phyloP scores from a whole-genome alignment of 2,113 vertebrate species.

The Xiphophorus maculatus region DNA sequence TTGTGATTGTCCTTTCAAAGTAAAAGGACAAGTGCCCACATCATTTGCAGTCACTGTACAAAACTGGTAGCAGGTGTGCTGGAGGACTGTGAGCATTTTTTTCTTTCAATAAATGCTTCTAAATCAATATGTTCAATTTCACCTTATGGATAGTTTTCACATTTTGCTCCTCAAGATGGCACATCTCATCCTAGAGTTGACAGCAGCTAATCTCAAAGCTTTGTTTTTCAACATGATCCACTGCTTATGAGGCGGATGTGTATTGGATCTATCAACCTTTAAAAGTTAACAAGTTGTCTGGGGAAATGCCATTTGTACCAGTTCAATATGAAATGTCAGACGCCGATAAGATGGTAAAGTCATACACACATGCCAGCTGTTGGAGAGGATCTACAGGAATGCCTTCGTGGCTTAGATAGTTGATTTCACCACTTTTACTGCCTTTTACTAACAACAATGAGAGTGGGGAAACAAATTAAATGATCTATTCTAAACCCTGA shows the following conservation, averaged over 20 bases:
- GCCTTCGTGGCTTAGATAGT: constrained; percentile 49
- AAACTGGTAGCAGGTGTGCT: constrained; percentile 5
- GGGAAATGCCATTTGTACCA: constrained; percentile 86
- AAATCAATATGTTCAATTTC: constrained; percentile 67
- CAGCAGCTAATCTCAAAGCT: constrained; percentile 78
- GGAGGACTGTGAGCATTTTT: constrained; percentile 46
- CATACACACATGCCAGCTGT: constrained; percentile 70
- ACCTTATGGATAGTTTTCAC: constrained; percentile 61
- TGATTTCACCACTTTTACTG: constrained; percentile 25
- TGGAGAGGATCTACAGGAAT: constrained; percentile 56
- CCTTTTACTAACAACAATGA: constrained; percentile 31
- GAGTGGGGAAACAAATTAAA: constrained; percentile 13
- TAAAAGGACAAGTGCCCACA: neutral
- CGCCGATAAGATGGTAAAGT: constrained; percentile 75
- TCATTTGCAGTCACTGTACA: constrained; percentile 27
- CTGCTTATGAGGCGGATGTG: constrained; percentile 69
- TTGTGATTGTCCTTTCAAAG: no score
- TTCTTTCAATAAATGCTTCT: constrained; percentile 56
- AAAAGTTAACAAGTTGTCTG: constrained; percentile 89
- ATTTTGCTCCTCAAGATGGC: constrained; percentile 64
- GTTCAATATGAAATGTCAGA: constrained; percentile 85
- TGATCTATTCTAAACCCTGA: constrained; percentile 29
- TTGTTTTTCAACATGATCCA: constrained; percentile 78
- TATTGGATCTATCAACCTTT: constrained; percentile 83
- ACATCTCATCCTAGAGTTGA: constrained; percentile 72